These are phyloP conservation scores for Philereme vetulata DNA, from an alignment of 2,888 invertebrate genomes.

Conservation along the genomic window DNA sequence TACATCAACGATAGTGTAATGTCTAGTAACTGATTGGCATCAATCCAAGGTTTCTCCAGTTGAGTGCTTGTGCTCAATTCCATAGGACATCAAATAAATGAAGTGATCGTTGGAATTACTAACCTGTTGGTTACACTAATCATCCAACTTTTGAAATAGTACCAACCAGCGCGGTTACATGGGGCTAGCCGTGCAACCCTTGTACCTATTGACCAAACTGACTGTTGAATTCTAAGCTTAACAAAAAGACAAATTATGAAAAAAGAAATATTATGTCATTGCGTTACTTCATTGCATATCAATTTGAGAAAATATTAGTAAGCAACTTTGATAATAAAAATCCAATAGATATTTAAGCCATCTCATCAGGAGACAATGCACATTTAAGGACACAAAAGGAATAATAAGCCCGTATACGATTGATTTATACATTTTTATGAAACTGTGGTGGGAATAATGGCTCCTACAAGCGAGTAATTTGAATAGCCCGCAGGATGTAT, in stretches of 20 bases:
- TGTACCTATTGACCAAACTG: no score
- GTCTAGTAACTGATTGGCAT: constrained; percentile 61
- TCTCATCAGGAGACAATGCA: constrained; percentile 51
- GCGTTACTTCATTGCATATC: no score
- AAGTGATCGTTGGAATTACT: constrained; percentile 12
- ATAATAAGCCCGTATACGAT: constrained; percentile 64
- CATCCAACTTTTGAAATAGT: neutral
- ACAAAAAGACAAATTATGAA: no score
- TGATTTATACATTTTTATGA: constrained; percentile 53
- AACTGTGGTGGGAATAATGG: constrained; percentile 48
- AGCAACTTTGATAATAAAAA: neutral
- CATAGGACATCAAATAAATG: constrained; percentile 18
- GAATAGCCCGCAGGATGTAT: constrained; percentile 53
- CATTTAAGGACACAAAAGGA: constrained; percentile 55
- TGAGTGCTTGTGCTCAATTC: constrained; percentile 27
- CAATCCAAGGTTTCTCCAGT: constrained; percentile 61
- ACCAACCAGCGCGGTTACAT: no score
- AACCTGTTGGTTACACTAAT: constrained; percentile 1
- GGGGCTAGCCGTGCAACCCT: no score
- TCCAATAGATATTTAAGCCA: constrained; percentile 38
- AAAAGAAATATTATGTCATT: no score
- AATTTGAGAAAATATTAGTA: no score
- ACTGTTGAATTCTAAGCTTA: no score
- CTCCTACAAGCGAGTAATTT: constrained; percentile 45
- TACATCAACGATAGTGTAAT: constrained; percentile 34